Evolutionary conservation across 2,888 invertebrate species (phyloP).

Genomic region (Agrochola lychnidis): DNA sequence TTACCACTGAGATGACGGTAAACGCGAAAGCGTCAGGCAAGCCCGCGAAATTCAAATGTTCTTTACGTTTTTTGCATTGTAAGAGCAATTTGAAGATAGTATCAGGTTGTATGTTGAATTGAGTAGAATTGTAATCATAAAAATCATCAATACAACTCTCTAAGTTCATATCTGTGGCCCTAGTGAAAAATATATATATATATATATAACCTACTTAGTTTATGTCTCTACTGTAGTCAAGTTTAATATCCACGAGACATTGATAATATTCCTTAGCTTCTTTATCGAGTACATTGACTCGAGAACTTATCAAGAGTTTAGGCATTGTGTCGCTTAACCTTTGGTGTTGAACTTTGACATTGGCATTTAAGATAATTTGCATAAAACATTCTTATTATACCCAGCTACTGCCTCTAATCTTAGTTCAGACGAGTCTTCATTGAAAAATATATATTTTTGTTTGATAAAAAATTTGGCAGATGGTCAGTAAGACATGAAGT

Average conservation of each 20-base stretch:
- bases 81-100: too few relatives aligned
- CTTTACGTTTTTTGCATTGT: too few relatives aligned
- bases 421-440: neutral
- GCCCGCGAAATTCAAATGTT: too few relatives aligned
- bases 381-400: neutral
- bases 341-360: conserved; percentile 17
- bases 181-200: too few relatives aligned
- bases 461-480: neutral
- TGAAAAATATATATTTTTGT: neutral
- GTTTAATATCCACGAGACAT: neutral
- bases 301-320: conserved; percentile 16
- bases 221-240: neutral
- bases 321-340: conserved; percentile 10
- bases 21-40: too few relatives aligned
- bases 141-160: too few relatives aligned
- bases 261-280: conserved; percentile 11
- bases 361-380: conserved; percentile 28
- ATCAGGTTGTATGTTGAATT: too few relatives aligned
- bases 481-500: neutral
- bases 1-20: too few relatives aligned
- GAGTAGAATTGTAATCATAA: too few relatives aligned
- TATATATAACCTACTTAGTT: too few relatives aligned
- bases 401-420: neutral
- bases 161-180: too few relatives aligned
- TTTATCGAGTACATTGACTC: conserved; percentile 27